Conservation (phyloP, 2,888 invertebrate species). For the Iselma pallidipennis region DNA sequence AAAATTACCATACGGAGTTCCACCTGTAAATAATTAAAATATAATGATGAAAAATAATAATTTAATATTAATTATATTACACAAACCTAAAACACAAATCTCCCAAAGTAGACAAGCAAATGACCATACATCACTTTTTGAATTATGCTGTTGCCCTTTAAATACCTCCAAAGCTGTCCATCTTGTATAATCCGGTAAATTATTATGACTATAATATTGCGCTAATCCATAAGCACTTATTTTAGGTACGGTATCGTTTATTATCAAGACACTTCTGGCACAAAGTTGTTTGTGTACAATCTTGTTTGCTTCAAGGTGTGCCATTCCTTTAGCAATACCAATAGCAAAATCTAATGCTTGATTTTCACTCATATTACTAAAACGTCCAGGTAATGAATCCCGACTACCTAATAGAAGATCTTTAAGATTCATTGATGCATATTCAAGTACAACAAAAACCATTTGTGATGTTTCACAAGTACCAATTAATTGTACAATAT, state of each 20-base stretch:
- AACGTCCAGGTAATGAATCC: slow-evolving; percentile 59
- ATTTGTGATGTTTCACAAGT: slow-evolving; percentile 79
- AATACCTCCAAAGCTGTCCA: slow-evolving; percentile 83
- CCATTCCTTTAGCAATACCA: slow-evolving; percentile 73
- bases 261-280: slow-evolving; percentile 71
- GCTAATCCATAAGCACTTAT: slow-evolving; percentile 76
- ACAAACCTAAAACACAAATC: slow-evolving; percentile 69
- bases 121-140: slow-evolving; percentile 81
- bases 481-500: slow-evolving; percentile 75
- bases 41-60: background rate
- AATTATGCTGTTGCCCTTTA: slow-evolving; percentile 68
- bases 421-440: slow-evolving; percentile 69
- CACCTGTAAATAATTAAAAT: slow-evolving; percentile 56
- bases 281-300: slow-evolving; percentile 76
- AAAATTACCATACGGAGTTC: slow-evolving; percentile 76
- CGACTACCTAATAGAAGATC: slow-evolving; percentile 68
- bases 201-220: slow-evolving; percentile 65
- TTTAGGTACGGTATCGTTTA: slow-evolving; percentile 69
- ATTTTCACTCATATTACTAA: slow-evolving; percentile 63
- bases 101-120: slow-evolving; percentile 85
- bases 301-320: slow-evolving; percentile 66
- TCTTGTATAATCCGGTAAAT: slow-evolving; percentile 73
- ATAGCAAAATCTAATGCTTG: slow-evolving; percentile 67
- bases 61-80: background rate
- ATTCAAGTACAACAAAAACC: slow-evolving; percentile 74